Conservation (phyloP, 1,140 invertebrate genomes). For the Drosophila malerkotliana region DNA sequence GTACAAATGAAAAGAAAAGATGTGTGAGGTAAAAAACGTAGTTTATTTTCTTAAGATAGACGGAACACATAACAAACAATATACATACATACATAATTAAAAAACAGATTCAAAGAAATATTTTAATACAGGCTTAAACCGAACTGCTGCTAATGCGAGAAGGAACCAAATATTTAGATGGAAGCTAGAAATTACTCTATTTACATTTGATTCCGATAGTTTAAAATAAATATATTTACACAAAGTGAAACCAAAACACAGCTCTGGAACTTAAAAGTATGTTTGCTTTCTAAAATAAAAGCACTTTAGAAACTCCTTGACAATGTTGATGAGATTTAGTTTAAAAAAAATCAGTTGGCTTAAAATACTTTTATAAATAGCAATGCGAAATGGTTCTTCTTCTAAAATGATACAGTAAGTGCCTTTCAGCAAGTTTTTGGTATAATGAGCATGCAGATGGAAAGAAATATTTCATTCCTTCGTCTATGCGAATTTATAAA, state of each 20-base stretch:
- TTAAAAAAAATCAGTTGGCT: conserved; percentile 1
- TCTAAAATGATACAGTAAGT: not conserved
- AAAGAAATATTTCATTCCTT: not conserved
- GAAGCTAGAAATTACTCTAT: not conserved
- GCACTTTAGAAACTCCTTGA: not conserved
- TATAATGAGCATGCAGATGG: conserved; percentile 26
- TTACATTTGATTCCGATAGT: conserved; percentile 6
- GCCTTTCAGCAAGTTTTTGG: conserved; percentile 18
- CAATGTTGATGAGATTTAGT: not conserved
- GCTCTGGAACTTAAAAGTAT: not conserved
- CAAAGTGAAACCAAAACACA: not conserved
- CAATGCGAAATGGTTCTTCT: conserved; percentile 1
- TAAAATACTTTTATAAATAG: conserved; percentile 16
- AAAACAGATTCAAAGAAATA: conserved; percentile 37
- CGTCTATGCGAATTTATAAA: conserved; percentile 21
- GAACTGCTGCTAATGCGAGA: conserved; percentile 10
- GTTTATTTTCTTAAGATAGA: conserved; percentile 42
- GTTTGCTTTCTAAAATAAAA: not conserved
- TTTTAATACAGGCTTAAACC: conserved; percentile 26
- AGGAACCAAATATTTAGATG: conserved; percentile 15
- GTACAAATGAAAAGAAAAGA: conserved; percentile 34
- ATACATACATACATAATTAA: conserved; percentile 7
- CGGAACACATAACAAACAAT: conserved; percentile 43
- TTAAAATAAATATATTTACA: conserved; percentile 3
- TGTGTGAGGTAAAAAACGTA: conserved; percentile 38